Conservation (phyloP, 1,140 invertebrate species). For the Zeugodacus cucurbitae region DNA sequence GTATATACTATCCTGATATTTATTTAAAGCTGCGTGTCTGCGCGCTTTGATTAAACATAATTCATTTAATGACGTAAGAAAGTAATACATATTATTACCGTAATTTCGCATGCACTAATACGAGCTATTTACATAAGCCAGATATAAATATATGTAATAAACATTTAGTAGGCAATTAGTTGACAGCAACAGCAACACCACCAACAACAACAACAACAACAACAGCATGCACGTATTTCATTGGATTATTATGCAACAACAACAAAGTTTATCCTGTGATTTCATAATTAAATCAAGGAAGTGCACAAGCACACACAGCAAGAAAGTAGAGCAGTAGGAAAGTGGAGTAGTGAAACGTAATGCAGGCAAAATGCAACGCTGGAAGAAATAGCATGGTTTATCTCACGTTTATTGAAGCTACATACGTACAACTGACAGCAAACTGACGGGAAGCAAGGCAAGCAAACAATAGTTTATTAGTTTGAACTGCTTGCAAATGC, state of each 20-base stretch:
- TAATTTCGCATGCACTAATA: not conserved
- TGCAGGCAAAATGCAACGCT: not conserved
- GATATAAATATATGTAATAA: not conserved
- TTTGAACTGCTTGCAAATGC: constrained; percentile 8
- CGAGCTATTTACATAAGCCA: constrained; percentile 9
- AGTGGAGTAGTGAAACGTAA: not conserved
- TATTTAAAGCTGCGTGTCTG: not conserved
- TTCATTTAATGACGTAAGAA: not conserved
- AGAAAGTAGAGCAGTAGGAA: constrained; percentile 24
- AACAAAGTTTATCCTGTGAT: constrained; percentile 31
- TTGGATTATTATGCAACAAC: not conserved
- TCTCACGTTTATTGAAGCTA: not conserved
- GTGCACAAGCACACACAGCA: not conserved
- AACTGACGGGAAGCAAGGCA: constrained; percentile 8
- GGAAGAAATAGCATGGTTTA: not conserved
- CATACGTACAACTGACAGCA: not conserved
- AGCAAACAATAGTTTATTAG: constrained; percentile 23
- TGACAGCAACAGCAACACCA: not conserved
- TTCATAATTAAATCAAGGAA: constrained; percentile 39
- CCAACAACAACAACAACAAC: not conserved
- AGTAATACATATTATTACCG: not conserved
- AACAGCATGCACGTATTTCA: not conserved
- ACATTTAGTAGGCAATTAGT: not conserved
- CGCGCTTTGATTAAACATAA: not conserved
- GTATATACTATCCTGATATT: no score